Base-by-base conservation (phyloP, 2,113 vertebrate genomes). In the Vulpes vulpes region DNA sequence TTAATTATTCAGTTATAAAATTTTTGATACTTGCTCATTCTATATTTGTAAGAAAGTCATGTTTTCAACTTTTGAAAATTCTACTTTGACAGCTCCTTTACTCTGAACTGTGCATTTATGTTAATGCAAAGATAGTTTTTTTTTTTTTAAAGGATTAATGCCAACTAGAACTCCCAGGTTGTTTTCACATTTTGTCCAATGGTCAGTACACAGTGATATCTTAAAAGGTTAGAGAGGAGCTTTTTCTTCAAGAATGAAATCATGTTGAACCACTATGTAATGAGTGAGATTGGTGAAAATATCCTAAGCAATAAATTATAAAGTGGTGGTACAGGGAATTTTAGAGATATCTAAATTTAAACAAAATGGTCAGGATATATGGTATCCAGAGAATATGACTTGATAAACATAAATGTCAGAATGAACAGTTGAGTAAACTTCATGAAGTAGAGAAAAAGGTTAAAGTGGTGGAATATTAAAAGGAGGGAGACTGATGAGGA, bases 241-340 rank as follows among this genome's bases (percentile, higher is more conserved):
- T 65, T 78, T 60, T 23, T 65, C n/a, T 65, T 95, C n/a, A 86
- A 94, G 83, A 89, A 84, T 35, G 23, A 83, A 92, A 71, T 89
- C 53, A 11, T 32, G 9, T 64, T 32, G 64, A 59, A 81, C 22
- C 3, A 65, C 43, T 6, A 65, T 23, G 55, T 57, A 92, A 87
- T 73, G 32, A 82, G 11, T 84, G n/a, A 84, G 49, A 95, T 3
- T 51, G 2, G 22, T 9, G 4, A 90, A 20, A 11, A 89, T 15
- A 91, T 30, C 9, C 57, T 60, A 74, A 67, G 17, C 19, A 93
- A 67, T 57, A 74, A 30, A 65, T 80, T 74, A 59, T 23, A 69
- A 96, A 94, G 23, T 15, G 22, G 25, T 35, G 3, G 20, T 10
- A 14, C 20, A 59, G 38, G 51, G n/a, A 73, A 85, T 57, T 96